Evolutionary conservation across 1,140 invertebrate species (phyloP).

Genomic region (Neodiprion virginianus): DNA sequence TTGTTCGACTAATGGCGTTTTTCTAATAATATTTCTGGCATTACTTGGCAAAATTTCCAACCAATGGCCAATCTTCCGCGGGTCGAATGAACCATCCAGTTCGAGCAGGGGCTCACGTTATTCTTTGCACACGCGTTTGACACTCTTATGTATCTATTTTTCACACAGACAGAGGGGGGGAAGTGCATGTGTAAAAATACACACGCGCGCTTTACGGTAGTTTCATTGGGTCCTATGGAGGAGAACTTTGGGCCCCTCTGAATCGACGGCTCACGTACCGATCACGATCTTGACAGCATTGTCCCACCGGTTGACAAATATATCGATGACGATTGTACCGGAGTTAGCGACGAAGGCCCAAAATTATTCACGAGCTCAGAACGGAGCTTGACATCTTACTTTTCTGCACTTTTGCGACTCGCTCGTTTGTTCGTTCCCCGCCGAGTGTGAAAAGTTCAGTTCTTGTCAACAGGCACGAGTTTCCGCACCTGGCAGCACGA

Average conservation of each 20-base stretch:
- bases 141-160: too few relatives aligned
- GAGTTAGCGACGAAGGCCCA: slow-evolving; percentile 30
- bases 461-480: neutral
- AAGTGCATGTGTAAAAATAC: neutral
- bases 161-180: too few relatives aligned
- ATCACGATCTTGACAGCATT: slow-evolving; percentile 28
- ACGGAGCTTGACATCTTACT: slow-evolving; percentile 44
- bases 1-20: slow-evolving; percentile 26
- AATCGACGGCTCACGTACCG: neutral
- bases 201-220: neutral
- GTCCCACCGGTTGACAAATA: slow-evolving; percentile 45
- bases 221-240: neutral
- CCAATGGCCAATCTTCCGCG: neutral
- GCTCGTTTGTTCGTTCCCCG: too few relatives aligned
- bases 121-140: too few relatives aligned
- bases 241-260: neutral
- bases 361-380: slow-evolving; percentile 27
- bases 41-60: slow-evolving; percentile 51
- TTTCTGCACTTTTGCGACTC: slow-evolving; percentile 1
- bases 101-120: too few relatives aligned
- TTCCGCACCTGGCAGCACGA: slow-evolving; percentile 22
- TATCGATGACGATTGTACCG: slow-evolving; percentile 36
- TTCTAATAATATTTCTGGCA: slow-evolving; percentile 52
- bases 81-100: neutral
- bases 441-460: too few relatives aligned